Conservation (phyloP, 1,140 invertebrate species). For the Aphidius gifuensis region DNA sequence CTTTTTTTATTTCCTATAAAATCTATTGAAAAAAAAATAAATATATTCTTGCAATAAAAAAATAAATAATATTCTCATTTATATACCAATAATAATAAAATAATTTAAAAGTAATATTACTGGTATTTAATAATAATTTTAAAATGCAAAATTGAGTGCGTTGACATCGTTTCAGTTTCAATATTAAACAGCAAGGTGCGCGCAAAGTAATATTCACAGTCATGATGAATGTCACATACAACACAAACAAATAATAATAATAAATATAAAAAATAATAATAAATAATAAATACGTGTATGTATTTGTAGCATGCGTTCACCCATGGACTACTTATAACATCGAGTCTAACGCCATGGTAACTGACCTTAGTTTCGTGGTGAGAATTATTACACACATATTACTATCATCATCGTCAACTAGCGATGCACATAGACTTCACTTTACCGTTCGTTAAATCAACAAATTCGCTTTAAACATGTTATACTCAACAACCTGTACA, state of each 20-base stretch:
- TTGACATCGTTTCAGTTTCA: no score
- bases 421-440: conserved; percentile 1
- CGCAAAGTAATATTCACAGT: not conserved
- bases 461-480: not conserved
- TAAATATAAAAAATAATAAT: not conserved
- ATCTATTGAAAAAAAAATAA: no score
- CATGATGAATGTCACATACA: not conserved
- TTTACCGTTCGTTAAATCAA: conserved; percentile 13
- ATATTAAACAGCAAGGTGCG: no score
- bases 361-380: conserved; percentile 24
- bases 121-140: no score
- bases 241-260: no score
- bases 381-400: conserved; percentile 17
- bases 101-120: no score
- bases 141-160: no score
- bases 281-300: not conserved
- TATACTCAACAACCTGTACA: no score
- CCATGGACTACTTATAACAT: conserved; percentile 19
- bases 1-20: no score
- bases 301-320: conserved; percentile 10
- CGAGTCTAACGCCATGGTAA: conserved; percentile 15
- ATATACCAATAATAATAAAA: no score
- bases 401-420: conserved; percentile 10
- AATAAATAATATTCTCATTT: no score
- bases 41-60: no score